Evolutionary conservation across 2,888 invertebrate genomes (phyloP).

Genomic region (Hydroisotoma schaefferi): DNA sequence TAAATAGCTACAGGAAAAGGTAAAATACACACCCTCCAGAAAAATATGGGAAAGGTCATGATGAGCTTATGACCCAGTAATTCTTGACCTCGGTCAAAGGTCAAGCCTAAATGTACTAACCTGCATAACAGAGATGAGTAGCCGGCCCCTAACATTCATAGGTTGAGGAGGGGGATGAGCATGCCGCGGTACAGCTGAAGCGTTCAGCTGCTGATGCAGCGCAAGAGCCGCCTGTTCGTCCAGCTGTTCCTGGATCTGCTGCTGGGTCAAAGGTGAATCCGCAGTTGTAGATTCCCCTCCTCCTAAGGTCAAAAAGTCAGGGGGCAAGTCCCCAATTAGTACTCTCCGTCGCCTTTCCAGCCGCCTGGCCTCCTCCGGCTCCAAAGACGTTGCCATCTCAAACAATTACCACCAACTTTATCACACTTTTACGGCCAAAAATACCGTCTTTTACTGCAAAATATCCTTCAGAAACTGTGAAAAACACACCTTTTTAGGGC

Average conservation of each 20-base stretch:
- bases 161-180: constrained; percentile 50
- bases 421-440: background rate
- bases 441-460: too few relatives aligned
- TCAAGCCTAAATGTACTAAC: constrained; percentile 53
- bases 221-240: constrained; percentile 71
- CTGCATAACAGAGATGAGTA: constrained; percentile 82
- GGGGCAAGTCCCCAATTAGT: constrained; percentile 73
- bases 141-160: constrained; percentile 62
- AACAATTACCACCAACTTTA: background rate
- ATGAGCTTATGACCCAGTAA: too few relatives aligned
- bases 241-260: constrained; percentile 68
- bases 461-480: too few relatives aligned
- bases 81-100: too few relatives aligned
- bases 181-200: constrained; percentile 27
- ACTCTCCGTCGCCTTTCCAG: constrained; percentile 53
- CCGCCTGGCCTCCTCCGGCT: constrained; percentile 40
- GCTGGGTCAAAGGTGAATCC: constrained; percentile 49
- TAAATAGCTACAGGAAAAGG: too few relatives aligned
- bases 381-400: constrained; percentile 44
- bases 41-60: too few relatives aligned
- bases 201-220: constrained; percentile 47
- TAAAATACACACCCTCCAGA: too few relatives aligned
- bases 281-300: constrained; percentile 48
- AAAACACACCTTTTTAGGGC: too few relatives aligned
- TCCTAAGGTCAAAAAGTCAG: constrained; percentile 66